A percentile compares a stretch with the other conserved stretches of the same genome.
Conservation (phyloP, 1,140 invertebrate genomes). For the Brachystomella parvula region DNA sequence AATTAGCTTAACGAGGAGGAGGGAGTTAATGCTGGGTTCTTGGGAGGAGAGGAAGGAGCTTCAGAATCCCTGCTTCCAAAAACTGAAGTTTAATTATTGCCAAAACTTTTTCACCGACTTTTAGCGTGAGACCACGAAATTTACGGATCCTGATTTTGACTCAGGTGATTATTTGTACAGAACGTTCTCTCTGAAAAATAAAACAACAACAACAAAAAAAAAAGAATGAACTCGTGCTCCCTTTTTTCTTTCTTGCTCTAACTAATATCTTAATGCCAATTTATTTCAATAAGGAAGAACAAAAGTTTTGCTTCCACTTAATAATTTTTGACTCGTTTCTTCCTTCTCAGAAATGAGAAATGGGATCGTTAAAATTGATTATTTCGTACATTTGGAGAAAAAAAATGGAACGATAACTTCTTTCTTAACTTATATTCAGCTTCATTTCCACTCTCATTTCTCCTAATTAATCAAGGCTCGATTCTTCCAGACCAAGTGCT, state of each 20-base stretch:
- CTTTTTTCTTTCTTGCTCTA: not conserved
- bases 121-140: not conserved
- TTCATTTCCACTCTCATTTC: not conserved
- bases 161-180: not conserved
- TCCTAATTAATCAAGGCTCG: not conserved
- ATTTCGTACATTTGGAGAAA: not conserved
- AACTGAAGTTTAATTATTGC: too few relatives aligned
- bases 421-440: not conserved
- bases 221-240: not conserved
- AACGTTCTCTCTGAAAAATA: not conserved
- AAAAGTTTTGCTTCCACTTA: not conserved
- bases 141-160: not conserved
- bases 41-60: too few relatives aligned
- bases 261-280: not conserved
- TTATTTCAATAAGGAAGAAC: not conserved
- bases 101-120: too few relatives aligned
- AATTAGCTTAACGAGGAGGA: too few relatives aligned
- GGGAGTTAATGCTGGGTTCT: too few relatives aligned
- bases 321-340: not conserved
- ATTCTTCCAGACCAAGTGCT: not conserved
- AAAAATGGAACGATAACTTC: not conserved
- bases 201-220: not conserved
- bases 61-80: too few relatives aligned
- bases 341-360: conserved; percentile 16
- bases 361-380: conserved; percentile 31